Percentiles rank a stretch among this genome's conserved stretches.
Evolutionary conservation across 2,888 invertebrate genomes (phyloP).

Genomic region (Timandra comae): DNA sequence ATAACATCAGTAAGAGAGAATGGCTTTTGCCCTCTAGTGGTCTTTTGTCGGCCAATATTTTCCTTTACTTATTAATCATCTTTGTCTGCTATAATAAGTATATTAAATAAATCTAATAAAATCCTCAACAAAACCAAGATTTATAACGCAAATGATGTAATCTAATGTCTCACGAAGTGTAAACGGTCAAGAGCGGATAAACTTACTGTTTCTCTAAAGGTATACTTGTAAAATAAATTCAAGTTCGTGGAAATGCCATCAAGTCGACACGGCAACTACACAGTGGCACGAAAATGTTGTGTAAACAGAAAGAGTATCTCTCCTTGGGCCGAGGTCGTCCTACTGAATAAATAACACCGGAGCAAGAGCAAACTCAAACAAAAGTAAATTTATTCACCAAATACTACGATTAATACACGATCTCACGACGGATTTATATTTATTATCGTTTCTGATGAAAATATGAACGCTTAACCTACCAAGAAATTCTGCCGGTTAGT

Average conservation of each 20-base stretch:
- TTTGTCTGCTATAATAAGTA: too few relatives aligned
- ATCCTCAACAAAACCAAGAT: neutral
- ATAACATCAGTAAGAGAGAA: too few relatives aligned
- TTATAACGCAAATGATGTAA: neutral
- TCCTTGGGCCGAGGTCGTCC: constrained; percentile 59
- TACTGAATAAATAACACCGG: constrained; percentile 68
- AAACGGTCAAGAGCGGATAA: neutral
- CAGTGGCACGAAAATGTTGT: constrained; percentile 61
- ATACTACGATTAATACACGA: constrained; percentile 72
- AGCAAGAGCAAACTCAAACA: constrained; percentile 71
- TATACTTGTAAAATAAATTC: constrained; percentile 49
- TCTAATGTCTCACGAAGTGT: neutral
- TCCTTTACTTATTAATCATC: too few relatives aligned
- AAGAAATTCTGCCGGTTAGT: too few relatives aligned
- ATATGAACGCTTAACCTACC: too few relatives aligned
- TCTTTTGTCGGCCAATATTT: too few relatives aligned
- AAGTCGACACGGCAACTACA: constrained; percentile 42
- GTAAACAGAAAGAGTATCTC: constrained; percentile 62
- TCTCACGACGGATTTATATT: constrained; percentile 65
- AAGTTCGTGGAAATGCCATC: constrained; percentile 48
- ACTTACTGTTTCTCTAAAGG: too few relatives aligned
- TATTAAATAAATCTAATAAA: neutral
- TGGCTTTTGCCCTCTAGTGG: too few relatives aligned
- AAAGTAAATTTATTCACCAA: constrained; percentile 75
- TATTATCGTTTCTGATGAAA: constrained; percentile 19